Evolutionary conservation across 2,888 invertebrate species (phyloP).

Genomic region (Tromatobia lineatoria): DNA sequence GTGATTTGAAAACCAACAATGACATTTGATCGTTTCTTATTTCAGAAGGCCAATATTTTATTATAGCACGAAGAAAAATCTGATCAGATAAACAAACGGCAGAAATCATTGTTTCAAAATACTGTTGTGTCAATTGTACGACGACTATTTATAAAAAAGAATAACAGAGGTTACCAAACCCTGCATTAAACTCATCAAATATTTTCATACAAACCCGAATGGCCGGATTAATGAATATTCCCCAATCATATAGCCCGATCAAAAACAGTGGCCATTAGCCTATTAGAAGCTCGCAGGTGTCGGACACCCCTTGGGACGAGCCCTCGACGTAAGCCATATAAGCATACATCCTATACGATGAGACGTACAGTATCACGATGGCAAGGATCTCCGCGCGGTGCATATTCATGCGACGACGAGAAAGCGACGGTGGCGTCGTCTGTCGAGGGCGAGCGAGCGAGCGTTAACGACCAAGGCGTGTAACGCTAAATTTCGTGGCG

Average conservation of each 20-base stretch:
- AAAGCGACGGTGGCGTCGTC: slow-evolving; percentile 40
- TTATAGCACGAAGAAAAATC: too few species aligned
- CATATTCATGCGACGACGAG: slow-evolving; percentile 71
- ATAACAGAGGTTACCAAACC: not conserved
- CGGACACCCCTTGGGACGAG: slow-evolving; percentile 50
- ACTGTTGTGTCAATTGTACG: too few species aligned
- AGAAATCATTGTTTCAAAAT: too few species aligned
- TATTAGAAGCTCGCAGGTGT: slow-evolving; percentile 71
- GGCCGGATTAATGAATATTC: slow-evolving; percentile 4
- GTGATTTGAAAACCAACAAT: too few species aligned
- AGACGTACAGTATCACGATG: slow-evolving; percentile 49
- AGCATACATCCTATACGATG: slow-evolving; percentile 22
- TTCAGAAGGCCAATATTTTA: too few species aligned
- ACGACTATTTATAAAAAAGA: not conserved
- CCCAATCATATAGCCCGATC: slow-evolving; percentile 18
- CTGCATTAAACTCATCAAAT: not conserved
- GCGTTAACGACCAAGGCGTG: slow-evolving; percentile 73
- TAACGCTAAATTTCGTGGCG: slow-evolving; percentile 74
- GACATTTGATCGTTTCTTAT: too few species aligned
- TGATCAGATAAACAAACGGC: too few species aligned
- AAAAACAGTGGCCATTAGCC: slow-evolving; percentile 55
- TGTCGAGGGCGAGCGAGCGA: slow-evolving; percentile 20
- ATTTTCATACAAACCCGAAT: not conserved
- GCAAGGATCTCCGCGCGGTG: slow-evolving; percentile 62
- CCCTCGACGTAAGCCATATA: slow-evolving; percentile 33